Evolutionary conservation across 1,140 invertebrate genomes (phyloP), one percentile per base, ranked within the genome.

Genomic region (Probaryconus sp.): DNA sequence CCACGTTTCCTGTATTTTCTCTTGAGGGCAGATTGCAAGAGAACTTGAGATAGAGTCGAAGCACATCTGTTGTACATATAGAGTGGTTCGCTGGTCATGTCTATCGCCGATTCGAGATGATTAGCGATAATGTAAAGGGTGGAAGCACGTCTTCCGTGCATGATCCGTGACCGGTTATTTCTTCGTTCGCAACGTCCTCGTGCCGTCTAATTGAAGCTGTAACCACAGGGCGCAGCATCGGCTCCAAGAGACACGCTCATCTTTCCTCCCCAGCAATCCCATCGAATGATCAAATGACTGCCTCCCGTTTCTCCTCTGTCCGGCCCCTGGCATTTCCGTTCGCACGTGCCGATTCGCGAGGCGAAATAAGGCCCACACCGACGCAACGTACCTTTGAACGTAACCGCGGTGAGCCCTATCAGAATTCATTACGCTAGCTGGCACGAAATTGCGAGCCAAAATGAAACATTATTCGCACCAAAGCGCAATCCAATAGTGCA

Each of bases 121-220:
- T 84, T 85, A 84, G 79, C 76, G 82, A 81, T 84, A 85, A 85
- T 84, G 73, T 77, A 82, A 82, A 79, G 78, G 76, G 78, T 67
- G 63, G 69, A 80, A 77, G 78, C 80, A 83, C 79, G 81, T 83
- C 67, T 69, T 48, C 47, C 61, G 53, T 53, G 69, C 65, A 68
- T 71, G 77, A 74, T 83, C 75, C 78, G 80, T 81, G 76, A 79
- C 50, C 28, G 26, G 55, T 13, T 55, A 28, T 13, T 26, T 9
- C 24, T 48, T 56, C 67, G 60, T 75, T 48, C 42, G 9, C 3
- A 24, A 24, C 45, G 55, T 70, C 48, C 60, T 60, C 61, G 55
- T 61, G 14, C 58, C 55, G 70, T 76, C 83, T 87, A 87, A 87
- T 87, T 87, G 85, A 87, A 83, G 81, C 14, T 33, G 43, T 87